phyloP scores from a whole-genome alignment of 2,888 invertebrate species.

The Incurvaria masculella region DNA sequence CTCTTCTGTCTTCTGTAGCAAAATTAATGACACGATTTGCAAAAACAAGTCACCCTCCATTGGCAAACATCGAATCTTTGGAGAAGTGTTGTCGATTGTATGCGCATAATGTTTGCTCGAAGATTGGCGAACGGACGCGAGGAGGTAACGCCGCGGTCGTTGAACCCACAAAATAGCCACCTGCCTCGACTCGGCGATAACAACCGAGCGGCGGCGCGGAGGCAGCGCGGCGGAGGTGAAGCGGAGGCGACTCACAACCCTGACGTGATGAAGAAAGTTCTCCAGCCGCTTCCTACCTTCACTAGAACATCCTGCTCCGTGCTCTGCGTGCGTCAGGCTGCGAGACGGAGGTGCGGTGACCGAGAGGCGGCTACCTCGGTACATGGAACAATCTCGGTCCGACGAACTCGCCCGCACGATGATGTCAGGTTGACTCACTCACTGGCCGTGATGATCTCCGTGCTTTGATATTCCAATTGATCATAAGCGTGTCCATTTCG shows the following conservation, averaged over 20 bases:
- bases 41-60: too few relatives aligned
- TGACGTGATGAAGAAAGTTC: constrained; percentile 56
- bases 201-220: constrained; percentile 46
- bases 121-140: too few relatives aligned
- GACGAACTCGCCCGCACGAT: too few relatives aligned
- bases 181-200: constrained; percentile 35
- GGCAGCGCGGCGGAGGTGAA: constrained; percentile 52
- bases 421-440: neutral
- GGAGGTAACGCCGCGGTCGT: constrained; percentile 34
- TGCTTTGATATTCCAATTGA: neutral
- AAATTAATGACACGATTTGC: too few relatives aligned
- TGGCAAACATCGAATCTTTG: too few relatives aligned
- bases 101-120: too few relatives aligned
- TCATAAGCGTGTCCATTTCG: too few relatives aligned
- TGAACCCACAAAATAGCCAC: constrained; percentile 29
- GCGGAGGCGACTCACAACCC: constrained; percentile 35
- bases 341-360: constrained; percentile 25
- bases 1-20: too few relatives aligned
- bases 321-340: constrained; percentile 34
- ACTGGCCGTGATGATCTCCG: neutral
- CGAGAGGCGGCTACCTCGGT: constrained; percentile 41
- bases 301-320: constrained; percentile 30
- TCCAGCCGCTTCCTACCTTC: too few relatives aligned
- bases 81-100: too few relatives aligned
- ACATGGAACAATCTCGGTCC: too few relatives aligned